Evolutionary conservation across 2,113 vertebrate species (phyloP).

Genomic region (Papio anubis): DNA sequence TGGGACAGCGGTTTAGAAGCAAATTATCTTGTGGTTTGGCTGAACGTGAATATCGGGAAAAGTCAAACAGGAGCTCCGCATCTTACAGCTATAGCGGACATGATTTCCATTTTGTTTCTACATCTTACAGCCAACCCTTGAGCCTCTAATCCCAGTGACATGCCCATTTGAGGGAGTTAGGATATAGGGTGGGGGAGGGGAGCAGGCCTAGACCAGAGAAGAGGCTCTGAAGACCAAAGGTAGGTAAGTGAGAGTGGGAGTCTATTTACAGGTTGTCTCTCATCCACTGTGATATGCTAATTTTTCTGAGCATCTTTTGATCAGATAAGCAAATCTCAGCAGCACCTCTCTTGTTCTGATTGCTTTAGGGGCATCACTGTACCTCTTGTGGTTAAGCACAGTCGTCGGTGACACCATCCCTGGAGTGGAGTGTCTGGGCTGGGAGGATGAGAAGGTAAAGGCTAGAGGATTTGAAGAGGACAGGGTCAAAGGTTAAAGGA

Average conservation of each 20-base stretch:
- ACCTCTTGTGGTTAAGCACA: background rate
- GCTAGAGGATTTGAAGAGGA: constrained; percentile 75
- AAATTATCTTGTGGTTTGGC: background rate
- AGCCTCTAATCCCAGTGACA: constrained; percentile 38
- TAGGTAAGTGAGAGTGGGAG: constrained; percentile 1
- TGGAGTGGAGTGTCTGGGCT: constrained; percentile 23
- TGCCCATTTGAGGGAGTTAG: fast-evolving
- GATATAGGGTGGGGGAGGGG: background rate
- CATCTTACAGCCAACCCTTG: background rate
- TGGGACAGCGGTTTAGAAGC: background rate
- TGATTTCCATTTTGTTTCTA: background rate
- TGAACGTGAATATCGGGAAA: background rate
- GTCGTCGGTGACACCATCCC: background rate
- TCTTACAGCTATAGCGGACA: background rate
- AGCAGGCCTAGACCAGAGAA: background rate
- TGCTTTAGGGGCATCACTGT: background rate
- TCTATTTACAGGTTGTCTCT: background rate
- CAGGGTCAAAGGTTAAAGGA: constrained; percentile 84
- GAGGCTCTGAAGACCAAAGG: background rate
- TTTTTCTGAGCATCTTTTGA: background rate
- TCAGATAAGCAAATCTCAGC: background rate
- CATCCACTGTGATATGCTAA: background rate
- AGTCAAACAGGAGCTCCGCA: background rate
- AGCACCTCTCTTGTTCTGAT: background rate
- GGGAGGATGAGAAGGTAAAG: constrained; percentile 77